Evolutionary conservation across 2,797 vertebrate species (phyloP).

Genomic region (Apodemus agrarius): DNA sequence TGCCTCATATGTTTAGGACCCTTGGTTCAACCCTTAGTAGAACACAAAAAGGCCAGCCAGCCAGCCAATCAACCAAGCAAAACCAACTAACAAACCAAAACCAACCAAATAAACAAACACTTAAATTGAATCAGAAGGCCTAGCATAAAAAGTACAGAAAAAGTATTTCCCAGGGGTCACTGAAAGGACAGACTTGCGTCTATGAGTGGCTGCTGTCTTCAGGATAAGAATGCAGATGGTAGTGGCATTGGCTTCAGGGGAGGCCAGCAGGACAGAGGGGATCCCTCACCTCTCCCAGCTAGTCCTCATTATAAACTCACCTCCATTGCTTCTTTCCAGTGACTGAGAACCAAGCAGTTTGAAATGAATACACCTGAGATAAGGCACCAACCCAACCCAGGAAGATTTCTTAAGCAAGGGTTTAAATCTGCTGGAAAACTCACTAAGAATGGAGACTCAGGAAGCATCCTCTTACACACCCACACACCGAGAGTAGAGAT

Average conservation of each 20-base stretch:
- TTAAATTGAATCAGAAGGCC: neutral
- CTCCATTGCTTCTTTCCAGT: constrained; percentile 69
- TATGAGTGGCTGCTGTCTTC: neutral
- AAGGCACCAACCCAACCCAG: constrained; percentile 75
- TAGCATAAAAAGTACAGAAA: neutral
- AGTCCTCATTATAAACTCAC: constrained; percentile 69
- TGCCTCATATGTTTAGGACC: neutral
- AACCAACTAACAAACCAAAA: neutral
- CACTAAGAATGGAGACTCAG: neutral
- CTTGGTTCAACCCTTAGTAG: neutral
- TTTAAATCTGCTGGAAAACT: constrained; percentile 60
- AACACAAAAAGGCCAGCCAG: neutral
- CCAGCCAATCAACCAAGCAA: neutral
- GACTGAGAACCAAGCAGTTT: constrained; percentile 68
- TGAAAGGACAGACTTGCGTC: constrained; percentile 9
- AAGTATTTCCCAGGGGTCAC: neutral
- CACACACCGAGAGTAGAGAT: neutral
- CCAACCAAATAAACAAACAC: neutral
- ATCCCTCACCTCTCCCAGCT: constrained; percentile 65
- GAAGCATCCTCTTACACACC: neutral
- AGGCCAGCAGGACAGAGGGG: constrained; percentile 51
- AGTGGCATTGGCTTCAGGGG: constrained; percentile 34
- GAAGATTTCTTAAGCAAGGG: constrained; percentile 80
- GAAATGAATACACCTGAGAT: constrained; percentile 77
- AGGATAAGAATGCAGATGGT: constrained; percentile 53